Evolutionary conservation across 92 coral and sea anemone genomes (phyloP).

Genomic region (Epizoanthus ramosus): DNA sequence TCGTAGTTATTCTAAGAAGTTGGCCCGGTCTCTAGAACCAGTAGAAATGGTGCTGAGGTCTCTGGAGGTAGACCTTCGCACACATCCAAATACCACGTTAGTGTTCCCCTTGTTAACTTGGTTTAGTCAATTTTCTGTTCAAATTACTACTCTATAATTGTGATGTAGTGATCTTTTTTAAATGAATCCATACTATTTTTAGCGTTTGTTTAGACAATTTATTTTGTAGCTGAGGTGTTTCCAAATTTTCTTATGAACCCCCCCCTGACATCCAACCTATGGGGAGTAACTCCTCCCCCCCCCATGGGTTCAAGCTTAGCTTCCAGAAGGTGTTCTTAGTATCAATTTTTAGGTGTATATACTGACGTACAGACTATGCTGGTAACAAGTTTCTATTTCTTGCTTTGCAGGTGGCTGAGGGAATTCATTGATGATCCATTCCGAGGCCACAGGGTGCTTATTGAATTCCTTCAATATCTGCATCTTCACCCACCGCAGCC

Average conservation of each 20-base stretch:
- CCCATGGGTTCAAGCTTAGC: too few species aligned
- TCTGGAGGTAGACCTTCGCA: conserved; percentile 93
- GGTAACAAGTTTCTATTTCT: background rate
- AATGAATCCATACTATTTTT: background rate
- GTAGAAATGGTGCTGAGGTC: conserved; percentile 94
- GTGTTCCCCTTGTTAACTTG: conserved; percentile 23
- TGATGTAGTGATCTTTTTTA: too few species aligned
- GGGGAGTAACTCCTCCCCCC: too few species aligned
- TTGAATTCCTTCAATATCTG: conserved; percentile 88
- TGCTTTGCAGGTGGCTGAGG: conserved; percentile 81
- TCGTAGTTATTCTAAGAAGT: conserved; percentile 70
- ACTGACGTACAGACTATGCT: background rate
- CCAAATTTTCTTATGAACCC: too few species aligned
- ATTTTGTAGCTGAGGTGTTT: too few species aligned
- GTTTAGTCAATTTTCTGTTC: too few species aligned
- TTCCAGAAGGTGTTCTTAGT: too few species aligned
- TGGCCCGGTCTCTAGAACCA: conserved; percentile 79
- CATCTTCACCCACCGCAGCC: conserved; percentile 79
- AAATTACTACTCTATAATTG: too few species aligned
- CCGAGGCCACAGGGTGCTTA: conserved; percentile 88
- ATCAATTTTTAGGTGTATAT: background rate
- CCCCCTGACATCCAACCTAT: too few species aligned
- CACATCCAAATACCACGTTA: conserved; percentile 99
- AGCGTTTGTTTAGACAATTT: too few species aligned
- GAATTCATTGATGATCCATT: conserved; percentile 96